Evolutionary conservation across 1,140 invertebrate species (phyloP).

Genomic region (Phymastichus coffea): DNA sequence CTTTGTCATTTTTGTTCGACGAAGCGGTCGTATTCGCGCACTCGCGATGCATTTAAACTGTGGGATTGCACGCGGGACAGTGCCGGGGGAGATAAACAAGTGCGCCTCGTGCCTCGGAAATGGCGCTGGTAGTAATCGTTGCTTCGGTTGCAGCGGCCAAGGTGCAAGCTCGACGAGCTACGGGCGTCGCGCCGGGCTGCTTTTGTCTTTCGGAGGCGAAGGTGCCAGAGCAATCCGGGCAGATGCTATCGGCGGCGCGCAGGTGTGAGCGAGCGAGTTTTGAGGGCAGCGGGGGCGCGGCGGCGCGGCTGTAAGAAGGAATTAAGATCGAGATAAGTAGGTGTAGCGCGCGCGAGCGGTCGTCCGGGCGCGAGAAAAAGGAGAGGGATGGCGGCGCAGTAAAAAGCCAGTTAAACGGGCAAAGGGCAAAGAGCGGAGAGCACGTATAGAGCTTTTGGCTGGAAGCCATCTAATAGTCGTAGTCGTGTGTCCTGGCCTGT

Average conservation of each 20-base stretch:
- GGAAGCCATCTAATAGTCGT: constrained; percentile 26
- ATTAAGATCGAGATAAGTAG: constrained; percentile 4
- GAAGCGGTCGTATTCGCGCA: too few species aligned
- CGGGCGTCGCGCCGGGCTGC: too few species aligned
- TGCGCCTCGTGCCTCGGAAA: too few species aligned
- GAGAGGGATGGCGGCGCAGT: background rate
- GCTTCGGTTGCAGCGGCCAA: too few species aligned
- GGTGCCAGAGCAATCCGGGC: constrained; percentile 9
- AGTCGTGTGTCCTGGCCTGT: constrained; percentile 1
- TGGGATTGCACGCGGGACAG: too few species aligned
- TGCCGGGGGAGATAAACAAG: too few species aligned
- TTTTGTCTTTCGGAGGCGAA: too few species aligned
- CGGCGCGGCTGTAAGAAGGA: constrained; percentile 20
- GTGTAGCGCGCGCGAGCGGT: background rate
- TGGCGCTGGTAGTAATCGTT: too few species aligned
- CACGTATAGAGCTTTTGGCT: constrained; percentile 25
- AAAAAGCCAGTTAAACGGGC: background rate
- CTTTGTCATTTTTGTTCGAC: too few species aligned
- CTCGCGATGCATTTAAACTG: too few species aligned
- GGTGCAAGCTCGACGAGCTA: too few species aligned
- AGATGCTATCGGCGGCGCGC: background rate
- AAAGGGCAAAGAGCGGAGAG: background rate
- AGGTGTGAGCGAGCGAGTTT: too few species aligned
- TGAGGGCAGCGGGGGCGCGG: background rate
- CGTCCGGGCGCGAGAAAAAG: background rate